Percentiles rank a stretch among this genome's conserved stretches.
These are phyloP conservation scores for Notodonta dromedarius DNA, from an alignment of 2,888 invertebrate species.

Conservation along the genomic window DNA sequence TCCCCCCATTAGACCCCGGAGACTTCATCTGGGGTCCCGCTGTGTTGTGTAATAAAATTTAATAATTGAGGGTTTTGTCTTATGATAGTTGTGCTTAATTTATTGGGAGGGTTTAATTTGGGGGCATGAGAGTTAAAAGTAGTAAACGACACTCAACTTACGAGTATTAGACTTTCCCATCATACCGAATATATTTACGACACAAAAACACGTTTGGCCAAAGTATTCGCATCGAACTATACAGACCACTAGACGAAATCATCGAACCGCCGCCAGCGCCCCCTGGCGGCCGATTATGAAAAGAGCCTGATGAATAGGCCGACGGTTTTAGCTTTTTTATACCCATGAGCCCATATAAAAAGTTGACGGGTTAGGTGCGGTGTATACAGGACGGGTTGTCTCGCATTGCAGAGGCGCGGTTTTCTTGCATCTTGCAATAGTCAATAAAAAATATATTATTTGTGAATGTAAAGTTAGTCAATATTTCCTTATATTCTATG, in stretches of 20 bases:
- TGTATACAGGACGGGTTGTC: conserved; percentile 11
- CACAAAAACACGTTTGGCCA: neutral
- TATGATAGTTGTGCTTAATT: conserved; percentile 36
- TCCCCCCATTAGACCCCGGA: conserved; percentile 34
- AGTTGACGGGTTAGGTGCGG: conserved; percentile 29
- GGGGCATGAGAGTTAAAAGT: conserved; percentile 26
- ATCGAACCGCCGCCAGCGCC: conserved; percentile 29
- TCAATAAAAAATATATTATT: too few relatives aligned
- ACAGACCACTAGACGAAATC: conserved; percentile 38
- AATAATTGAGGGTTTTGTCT: conserved; percentile 35
- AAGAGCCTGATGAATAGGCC: conserved; percentile 46
- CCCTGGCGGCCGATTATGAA: conserved; percentile 50
- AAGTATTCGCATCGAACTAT: neutral
- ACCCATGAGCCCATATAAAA: conserved; percentile 20
- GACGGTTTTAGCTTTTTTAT: conserved; percentile 30
- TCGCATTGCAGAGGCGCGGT: neutral
- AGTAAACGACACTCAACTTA: neutral
- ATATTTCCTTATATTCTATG: too few relatives aligned
- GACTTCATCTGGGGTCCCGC: conserved; percentile 23
- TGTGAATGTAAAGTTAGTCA: too few relatives aligned
- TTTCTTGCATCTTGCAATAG: neutral
- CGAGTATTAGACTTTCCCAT: neutral
- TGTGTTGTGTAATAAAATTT: conserved; percentile 48
- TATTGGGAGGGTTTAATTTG: conserved; percentile 31
- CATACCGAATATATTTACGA: neutral